Conservation (phyloP, 2,113 vertebrate genomes). For the Ictalurus punctatus region DNA sequence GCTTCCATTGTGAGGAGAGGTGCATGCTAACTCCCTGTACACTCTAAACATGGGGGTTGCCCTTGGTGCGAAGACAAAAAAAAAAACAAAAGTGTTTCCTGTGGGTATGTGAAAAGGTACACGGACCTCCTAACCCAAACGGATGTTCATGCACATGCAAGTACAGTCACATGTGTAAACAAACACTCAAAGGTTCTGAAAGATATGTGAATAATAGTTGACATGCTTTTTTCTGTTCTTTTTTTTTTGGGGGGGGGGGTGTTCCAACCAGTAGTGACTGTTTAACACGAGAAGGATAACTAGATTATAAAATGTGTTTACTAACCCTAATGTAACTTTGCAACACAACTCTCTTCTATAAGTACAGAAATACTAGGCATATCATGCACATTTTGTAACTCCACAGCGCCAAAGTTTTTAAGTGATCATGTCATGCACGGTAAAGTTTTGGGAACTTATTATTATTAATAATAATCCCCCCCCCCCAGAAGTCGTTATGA, state of each 20-base stretch:
- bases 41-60: slow-evolving; percentile 2
- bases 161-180: neutral
- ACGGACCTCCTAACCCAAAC: neutral
- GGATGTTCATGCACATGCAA: slow-evolving; percentile 1
- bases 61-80: slow-evolving; percentile 2
- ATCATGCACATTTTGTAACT: neutral
- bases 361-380: neutral
- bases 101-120: slow-evolving; percentile 7
- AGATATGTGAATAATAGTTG: neutral
- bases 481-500: neutral
- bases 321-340: neutral
- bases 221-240: neutral
- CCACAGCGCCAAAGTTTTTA: neutral
- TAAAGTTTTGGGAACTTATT: neutral
- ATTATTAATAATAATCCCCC: no score
- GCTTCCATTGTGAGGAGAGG: slow-evolving; percentile 40
- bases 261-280: neutral
- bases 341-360: no score
- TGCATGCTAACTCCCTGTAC: slow-evolving; percentile 8
- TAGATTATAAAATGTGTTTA: neutral
- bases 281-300: neutral
- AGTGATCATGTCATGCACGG: neutral
- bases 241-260: no score
- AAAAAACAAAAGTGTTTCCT: neutral
- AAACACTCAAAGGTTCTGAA: neutral